Base-by-base conservation (phyloP, 1,140 invertebrate species). In the Hermatobates lingyangjiaoensis region DNA sequence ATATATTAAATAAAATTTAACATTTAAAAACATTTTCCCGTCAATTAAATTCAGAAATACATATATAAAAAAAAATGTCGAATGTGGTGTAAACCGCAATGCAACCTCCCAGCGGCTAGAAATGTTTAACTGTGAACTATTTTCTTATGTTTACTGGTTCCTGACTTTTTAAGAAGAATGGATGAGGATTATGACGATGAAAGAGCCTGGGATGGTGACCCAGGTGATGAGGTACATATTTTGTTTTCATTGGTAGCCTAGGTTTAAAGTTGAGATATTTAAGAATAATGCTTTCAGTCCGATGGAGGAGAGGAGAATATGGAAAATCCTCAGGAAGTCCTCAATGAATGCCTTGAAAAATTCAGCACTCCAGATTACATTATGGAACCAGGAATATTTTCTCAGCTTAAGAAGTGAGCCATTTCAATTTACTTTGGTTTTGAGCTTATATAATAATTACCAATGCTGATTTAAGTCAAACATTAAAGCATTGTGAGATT, bases 301-400 rank as follows among this genome's bases (percentile, higher is more conserved):
- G 76, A 80, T 59, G 74, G 70, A 40, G 72, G 69, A 26, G 83
- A 87, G 61, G 80, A 83, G 66, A 65, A 73, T 48, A 73, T 80
- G 52, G 85, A 88, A 63, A 87, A 90, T 66, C 83, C 85, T 21
- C 79, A 86, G 61, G 77, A 84, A 68, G 80, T 89, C 15, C 71
- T 91, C 45, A 75, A 81, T 60, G 87, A 93, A 69, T 95, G 90
- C 63, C 68, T 92, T 39, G 80, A 87, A 59, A 88, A 87, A 66
- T 92, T 93, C 61, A 78, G 81, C 56, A 87, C 83, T 27, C 75
- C 84, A 14, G 94, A 98, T 74, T 98, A 90, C 64, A 97, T 98
- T 50, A 97, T 98, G 93, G 94, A 98, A 68, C 91, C 93, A 18
- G 87, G 86, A 20, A 95, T 98, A 59, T 94, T 95, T 64, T 77